Evolutionary conservation across 2,888 invertebrate species (phyloP).

Genomic region (Leptogaster cylindrica): DNA sequence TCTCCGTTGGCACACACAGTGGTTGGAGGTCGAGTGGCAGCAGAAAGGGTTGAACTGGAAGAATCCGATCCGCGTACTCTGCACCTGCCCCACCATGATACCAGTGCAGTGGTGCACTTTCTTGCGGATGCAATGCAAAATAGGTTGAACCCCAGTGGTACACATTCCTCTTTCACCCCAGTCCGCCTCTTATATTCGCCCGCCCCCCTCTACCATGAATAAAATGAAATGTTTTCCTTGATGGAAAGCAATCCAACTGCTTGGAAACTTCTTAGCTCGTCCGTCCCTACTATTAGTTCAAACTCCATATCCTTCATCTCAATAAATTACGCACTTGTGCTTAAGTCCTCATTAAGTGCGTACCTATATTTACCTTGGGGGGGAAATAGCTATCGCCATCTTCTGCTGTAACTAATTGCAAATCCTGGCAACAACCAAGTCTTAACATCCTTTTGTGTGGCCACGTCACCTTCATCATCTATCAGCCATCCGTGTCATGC

Average conservation of each 20-base stretch:
- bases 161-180: slow-evolving; percentile 33
- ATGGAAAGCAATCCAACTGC: slow-evolving; percentile 17
- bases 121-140: slow-evolving; percentile 22
- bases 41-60: slow-evolving; percentile 22
- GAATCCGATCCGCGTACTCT: slow-evolving; percentile 10
- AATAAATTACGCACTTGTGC: slow-evolving; percentile 22
- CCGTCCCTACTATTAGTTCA: not conserved
- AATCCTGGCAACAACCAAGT: not conserved
- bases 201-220: not conserved
- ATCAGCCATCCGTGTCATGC: not conserved
- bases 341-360: slow-evolving; percentile 8
- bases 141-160: slow-evolving; percentile 38
- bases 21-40: too few species aligned
- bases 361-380: slow-evolving; percentile 16
- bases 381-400: not conserved
- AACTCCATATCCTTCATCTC: not conserved
- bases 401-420: slow-evolving; percentile 18
- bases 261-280: slow-evolving; percentile 20
- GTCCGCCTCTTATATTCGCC: slow-evolving; percentile 5
- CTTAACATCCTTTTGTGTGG: not conserved
- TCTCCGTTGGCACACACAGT: not conserved
- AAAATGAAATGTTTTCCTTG: not conserved
- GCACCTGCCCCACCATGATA: slow-evolving; percentile 30
- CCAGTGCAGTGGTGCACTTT: slow-evolving; percentile 27
- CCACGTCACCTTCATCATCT: not conserved